phyloP scores from a whole-genome alignment of 64 coral and sea anemone genomes.

The Cladopsammia gracilis region DNA sequence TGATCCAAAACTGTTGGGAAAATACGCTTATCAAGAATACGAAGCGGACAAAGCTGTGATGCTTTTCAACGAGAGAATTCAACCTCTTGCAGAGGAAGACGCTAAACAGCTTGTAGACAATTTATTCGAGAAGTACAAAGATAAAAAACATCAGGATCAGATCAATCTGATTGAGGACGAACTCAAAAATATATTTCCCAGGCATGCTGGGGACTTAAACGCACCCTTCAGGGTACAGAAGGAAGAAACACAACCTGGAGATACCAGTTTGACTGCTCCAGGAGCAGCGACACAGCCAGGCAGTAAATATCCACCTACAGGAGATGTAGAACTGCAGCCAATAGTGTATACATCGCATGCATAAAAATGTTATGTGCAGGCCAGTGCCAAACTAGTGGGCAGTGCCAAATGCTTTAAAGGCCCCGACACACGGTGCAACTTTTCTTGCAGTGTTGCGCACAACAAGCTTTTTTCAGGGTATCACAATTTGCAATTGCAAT shows the following conservation, averaged over 20 bases:
- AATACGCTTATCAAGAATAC: conserved; percentile 62
- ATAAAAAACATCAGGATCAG: conserved; percentile 22
- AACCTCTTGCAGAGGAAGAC: conserved; percentile 66
- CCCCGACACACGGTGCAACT: no score
- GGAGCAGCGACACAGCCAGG: background rate
- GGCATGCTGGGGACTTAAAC: conserved; percentile 37
- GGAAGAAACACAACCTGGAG: background rate
- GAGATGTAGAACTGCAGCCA: background rate
- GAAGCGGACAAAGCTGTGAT: conserved; percentile 79
- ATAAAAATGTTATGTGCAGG: background rate
- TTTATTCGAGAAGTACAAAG: conserved; percentile 79
- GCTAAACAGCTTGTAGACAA: conserved; percentile 55
- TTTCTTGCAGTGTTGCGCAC: no score
- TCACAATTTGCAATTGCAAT: no score
- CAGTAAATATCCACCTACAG: no score
- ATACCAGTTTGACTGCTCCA: background rate
- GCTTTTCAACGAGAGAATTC: conserved; percentile 74
- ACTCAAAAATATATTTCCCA: conserved; percentile 63
- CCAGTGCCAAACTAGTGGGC: no score
- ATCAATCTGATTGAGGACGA: conserved; percentile 32
- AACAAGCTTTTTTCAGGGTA: no score
- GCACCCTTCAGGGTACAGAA: conserved; percentile 45
- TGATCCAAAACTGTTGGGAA: conserved; percentile 50
- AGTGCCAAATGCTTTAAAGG: no score
- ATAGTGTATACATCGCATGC: background rate